A percentile compares a stretch with the other conserved stretches of the same genome.
phyloP scores from a whole-genome alignment of 2,888 invertebrate species.

The Melanotus villosus region DNA sequence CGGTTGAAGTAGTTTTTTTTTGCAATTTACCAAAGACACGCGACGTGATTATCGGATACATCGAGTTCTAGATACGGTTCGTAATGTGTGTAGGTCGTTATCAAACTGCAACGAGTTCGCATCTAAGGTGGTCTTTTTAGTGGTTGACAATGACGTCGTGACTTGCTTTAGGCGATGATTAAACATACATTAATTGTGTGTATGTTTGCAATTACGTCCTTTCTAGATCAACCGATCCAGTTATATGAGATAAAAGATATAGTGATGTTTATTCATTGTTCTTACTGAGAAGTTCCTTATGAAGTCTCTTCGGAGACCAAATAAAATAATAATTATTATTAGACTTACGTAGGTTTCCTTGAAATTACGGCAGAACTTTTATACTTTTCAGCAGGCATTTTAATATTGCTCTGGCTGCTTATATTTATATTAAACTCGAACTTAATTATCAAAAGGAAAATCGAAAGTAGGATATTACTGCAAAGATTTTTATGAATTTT shows the following conservation, averaged over 20 bases:
- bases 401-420: too few relatives aligned
- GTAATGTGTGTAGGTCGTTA: not conserved
- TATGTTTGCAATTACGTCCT: conserved; percentile 1
- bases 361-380: too few relatives aligned
- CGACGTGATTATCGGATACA: not conserved
- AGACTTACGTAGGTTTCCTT: too few relatives aligned
- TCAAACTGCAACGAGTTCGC: conserved; percentile 14
- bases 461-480: too few relatives aligned
- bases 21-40: not conserved
- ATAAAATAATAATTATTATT: too few relatives aligned
- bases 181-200: conserved; percentile 23
- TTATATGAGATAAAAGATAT: not conserved
- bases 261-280: too few relatives aligned
- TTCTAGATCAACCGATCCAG: not conserved
- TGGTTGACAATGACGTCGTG: conserved; percentile 23
- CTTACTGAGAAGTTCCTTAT: not conserved
- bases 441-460: too few relatives aligned
- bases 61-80: not conserved
- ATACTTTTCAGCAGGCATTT: too few relatives aligned
- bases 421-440: too few relatives aligned
- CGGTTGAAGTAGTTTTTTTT: not conserved
- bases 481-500: too few relatives aligned
- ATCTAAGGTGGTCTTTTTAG: conserved; percentile 22
- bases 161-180: not conserved
- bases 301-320: not conserved